Conservation (phyloP, 2,113 vertebrate genomes). For the Ceyx margarethae region DNA sequence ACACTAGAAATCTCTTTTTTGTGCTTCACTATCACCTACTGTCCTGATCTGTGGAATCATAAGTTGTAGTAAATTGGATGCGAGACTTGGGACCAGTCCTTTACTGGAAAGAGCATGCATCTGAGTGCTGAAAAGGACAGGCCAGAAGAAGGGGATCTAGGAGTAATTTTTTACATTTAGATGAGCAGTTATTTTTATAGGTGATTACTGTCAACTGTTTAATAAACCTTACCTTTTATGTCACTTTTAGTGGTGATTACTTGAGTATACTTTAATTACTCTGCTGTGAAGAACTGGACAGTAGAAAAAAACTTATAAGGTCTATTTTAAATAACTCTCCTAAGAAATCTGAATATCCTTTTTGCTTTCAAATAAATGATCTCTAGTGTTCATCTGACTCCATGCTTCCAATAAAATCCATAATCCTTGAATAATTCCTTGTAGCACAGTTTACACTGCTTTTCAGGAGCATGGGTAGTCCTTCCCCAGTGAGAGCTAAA, state of each 20-base stretch:
- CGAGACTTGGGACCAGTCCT: background rate
- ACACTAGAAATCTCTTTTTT: background rate
- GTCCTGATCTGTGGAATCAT: background rate
- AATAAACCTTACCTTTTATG: background rate
- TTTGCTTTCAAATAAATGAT: background rate
- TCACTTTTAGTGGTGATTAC: background rate
- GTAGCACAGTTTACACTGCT: background rate
- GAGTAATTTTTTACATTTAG: background rate
- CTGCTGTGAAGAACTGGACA: background rate
- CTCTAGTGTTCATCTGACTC: background rate
- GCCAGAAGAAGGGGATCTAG: background rate
- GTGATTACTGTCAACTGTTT: background rate
- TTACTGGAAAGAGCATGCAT: background rate
- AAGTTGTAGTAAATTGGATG: background rate
- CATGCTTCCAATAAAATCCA: background rate
- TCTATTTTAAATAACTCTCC: background rate
- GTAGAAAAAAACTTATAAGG: background rate
- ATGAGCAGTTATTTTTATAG: background rate
- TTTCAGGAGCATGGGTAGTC: background rate
- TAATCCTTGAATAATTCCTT: background rate
- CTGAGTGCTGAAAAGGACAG: background rate
- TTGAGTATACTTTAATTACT: background rate
- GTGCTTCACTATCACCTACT: background rate
- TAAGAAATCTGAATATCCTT: background rate
- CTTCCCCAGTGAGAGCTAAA: background rate